Conservation (phyloP, 2,888 invertebrate genomes). For the Luperina nickerlii region DNA sequence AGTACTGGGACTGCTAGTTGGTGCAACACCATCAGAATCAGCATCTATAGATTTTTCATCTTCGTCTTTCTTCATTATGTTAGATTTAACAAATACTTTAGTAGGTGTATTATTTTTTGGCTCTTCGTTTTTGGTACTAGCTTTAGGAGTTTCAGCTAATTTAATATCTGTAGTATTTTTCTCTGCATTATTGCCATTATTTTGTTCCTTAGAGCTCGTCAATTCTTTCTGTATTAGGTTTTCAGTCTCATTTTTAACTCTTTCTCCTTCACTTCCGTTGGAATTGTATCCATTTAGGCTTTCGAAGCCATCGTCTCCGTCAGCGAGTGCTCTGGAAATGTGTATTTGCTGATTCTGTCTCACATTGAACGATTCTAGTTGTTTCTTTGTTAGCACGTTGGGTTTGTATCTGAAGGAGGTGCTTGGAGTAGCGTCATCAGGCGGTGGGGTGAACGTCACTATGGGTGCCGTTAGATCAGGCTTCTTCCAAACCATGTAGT, state of each 20-base stretch:
- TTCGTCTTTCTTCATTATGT: slow-evolving; percentile 81
- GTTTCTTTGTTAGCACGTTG: slow-evolving; percentile 85
- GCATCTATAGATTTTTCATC: slow-evolving; percentile 83
- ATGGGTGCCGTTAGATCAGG: slow-evolving; percentile 82
- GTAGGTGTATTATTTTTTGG: slow-evolving; percentile 35
- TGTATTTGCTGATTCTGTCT: slow-evolving; percentile 77
- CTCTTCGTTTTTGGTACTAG: slow-evolving; percentile 43
- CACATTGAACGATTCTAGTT: slow-evolving; percentile 85
- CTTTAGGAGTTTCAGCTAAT: slow-evolving; percentile 53
- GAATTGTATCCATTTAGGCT: slow-evolving; percentile 96
- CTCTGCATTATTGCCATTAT: slow-evolving; percentile 69
- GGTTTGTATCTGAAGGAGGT: slow-evolving; percentile 80
- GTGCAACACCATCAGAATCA: slow-evolving; percentile 81
- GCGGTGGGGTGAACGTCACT: slow-evolving; percentile 86
- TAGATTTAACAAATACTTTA: slow-evolving; percentile 50
- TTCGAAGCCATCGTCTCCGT: slow-evolving; percentile 96
- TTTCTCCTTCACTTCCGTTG: slow-evolving; percentile 90
- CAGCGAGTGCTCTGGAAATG: slow-evolving; percentile 79
- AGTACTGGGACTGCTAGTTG: slow-evolving; percentile 78
- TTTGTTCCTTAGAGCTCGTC: slow-evolving; percentile 62
- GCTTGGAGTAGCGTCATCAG: slow-evolving; percentile 79
- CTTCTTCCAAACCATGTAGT: slow-evolving; percentile 88
- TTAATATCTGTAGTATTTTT: slow-evolving; percentile 23
- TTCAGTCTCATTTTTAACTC: slow-evolving; percentile 65
- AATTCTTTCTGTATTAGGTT: slow-evolving; percentile 68